A percentile compares a stretch with the other conserved stretches of the same genome.
phyloP scores from a whole-genome alignment of 2,888 invertebrate species.

The Notodonta dromedarius region DNA sequence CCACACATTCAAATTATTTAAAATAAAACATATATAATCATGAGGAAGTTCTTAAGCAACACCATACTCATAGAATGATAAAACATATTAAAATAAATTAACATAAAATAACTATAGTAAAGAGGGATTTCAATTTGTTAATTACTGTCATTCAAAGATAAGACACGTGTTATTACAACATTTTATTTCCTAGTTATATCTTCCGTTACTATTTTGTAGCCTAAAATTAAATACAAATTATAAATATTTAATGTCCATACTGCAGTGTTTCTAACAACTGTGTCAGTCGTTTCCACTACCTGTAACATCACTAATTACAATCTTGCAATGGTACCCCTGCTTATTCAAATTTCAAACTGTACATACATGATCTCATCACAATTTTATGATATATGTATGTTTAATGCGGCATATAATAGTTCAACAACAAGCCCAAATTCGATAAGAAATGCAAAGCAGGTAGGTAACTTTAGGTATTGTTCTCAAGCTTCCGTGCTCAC shows the following conservation, averaged over 20 bases:
- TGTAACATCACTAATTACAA: too few relatives aligned
- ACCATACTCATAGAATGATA: neutral
- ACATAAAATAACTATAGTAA: neutral
- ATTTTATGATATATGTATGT: neutral
- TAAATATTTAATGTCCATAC: neutral
- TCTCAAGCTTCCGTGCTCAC: slow-evolving; percentile 40
- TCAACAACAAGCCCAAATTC: slow-evolving; percentile 12
- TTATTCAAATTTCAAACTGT: neutral
- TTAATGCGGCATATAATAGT: slow-evolving; percentile 9
- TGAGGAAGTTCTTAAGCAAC: slow-evolving; percentile 8
- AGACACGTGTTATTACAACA: slow-evolving; percentile 9
- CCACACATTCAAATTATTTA: neutral
- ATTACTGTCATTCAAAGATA: slow-evolving; percentile 8
- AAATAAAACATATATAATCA: neutral
- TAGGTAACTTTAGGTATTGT: slow-evolving; percentile 25
- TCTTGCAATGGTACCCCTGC: too few relatives aligned
- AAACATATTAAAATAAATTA: neutral
- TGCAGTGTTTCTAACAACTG: too few relatives aligned
- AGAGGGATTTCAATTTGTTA: slow-evolving; percentile 3
- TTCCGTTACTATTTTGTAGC: neutral
- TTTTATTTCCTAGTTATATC: slow-evolving; percentile 3
- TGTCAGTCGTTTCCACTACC: too few relatives aligned
- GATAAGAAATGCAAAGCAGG: slow-evolving; percentile 4
- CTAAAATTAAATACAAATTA: neutral
- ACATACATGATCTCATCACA: neutral